These are phyloP conservation scores for Ceyx margarethae DNA, from an alignment of 2,113 vertebrate species.

Conservation along the genomic window DNA sequence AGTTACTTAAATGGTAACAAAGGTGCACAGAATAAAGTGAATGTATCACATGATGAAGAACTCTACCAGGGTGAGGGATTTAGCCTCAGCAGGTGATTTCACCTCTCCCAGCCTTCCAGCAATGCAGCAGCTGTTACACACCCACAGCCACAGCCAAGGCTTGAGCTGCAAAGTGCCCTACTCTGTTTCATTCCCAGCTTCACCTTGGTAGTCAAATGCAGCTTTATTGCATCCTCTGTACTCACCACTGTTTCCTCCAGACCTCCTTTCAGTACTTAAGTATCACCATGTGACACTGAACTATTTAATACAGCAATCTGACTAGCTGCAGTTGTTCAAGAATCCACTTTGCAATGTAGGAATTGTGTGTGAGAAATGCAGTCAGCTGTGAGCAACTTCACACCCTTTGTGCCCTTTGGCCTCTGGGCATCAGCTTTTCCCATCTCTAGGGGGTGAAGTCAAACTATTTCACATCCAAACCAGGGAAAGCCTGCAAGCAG, in stretches of 20 bases:
- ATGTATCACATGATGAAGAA: background rate
- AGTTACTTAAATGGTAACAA: background rate
- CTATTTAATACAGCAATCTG: background rate
- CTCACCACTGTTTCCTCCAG: background rate
- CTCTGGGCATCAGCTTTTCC: background rate
- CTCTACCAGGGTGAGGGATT: background rate
- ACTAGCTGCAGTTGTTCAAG: background rate
- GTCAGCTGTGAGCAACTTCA: background rate
- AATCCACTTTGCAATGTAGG: accelerated
- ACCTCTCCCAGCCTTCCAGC: background rate
- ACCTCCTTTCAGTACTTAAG: background rate
- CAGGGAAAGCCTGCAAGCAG: background rate
- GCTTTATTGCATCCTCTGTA: background rate
- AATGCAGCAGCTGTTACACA: background rate
- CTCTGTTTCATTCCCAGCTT: background rate
- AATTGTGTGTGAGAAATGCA: background rate
- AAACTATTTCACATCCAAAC: background rate
- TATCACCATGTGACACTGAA: background rate
- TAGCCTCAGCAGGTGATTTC: background rate
- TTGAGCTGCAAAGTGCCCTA: background rate
- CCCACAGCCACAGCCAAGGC: background rate
- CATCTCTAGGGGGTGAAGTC: background rate
- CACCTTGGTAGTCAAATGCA: background rate
- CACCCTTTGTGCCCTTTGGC: background rate
- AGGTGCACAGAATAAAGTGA: background rate